Conservation (phyloP, 2,888 invertebrate species). For the Halictus ligatus region DNA sequence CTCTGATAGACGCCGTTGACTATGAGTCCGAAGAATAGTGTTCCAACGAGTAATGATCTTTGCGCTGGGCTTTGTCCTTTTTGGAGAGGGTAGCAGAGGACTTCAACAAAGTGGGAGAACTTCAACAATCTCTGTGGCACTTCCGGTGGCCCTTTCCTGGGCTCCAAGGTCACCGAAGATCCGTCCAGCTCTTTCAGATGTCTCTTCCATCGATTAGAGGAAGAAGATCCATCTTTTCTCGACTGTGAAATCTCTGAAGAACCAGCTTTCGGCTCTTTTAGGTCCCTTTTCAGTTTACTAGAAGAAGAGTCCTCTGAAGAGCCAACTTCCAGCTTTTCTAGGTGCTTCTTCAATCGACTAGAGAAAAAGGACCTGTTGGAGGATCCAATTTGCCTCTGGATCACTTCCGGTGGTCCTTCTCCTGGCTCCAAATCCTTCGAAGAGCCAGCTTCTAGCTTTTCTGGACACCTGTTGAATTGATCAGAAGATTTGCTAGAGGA, state of each 20-base stretch:
- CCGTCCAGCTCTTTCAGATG: background rate
- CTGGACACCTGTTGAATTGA: no score
- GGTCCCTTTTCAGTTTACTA: background rate
- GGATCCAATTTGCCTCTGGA: no score
- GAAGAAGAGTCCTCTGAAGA: no score
- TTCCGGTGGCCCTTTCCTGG: slow-evolving; percentile 39
- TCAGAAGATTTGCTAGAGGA: no score
- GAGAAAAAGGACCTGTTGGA: no score
- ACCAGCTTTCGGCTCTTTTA: background rate
- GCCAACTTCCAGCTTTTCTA: no score
- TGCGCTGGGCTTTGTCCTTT: slow-evolving; percentile 58
- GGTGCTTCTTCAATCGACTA: no score
- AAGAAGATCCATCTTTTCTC: background rate
- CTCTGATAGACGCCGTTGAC: slow-evolving; percentile 72
- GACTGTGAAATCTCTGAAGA: background rate
- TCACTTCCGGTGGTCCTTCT: no score
- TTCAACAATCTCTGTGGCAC: slow-evolving; percentile 48
- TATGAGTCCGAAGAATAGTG: slow-evolving; percentile 70
- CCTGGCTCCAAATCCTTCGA: no score
- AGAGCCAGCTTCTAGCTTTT: no score
- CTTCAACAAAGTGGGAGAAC: slow-evolving; percentile 55
- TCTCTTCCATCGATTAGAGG: background rate
- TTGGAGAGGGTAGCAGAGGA: slow-evolving; percentile 66
- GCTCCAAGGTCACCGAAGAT: background rate
- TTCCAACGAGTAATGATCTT: slow-evolving; percentile 63